A percentile compares a stretch with the other conserved stretches of the same genome.
These are phyloP conservation scores for Henricia sp. DNA, from an alignment of 53 echinoderm and acorn worm species.

Conservation along the genomic window DNA sequence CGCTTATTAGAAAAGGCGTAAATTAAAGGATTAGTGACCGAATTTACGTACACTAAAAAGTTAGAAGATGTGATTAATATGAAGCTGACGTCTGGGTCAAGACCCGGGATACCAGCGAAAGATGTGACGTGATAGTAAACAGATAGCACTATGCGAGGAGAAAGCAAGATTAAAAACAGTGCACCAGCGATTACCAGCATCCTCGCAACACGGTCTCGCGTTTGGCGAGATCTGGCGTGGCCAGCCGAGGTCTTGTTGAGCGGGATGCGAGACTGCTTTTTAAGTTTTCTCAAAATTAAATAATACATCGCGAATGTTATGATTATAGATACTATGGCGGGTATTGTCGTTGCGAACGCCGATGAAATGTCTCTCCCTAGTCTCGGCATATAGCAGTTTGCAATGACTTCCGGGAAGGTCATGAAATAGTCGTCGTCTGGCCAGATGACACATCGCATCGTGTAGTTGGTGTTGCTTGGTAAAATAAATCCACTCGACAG, in stretches of 20 bases:
- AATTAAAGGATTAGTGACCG: slow-evolving; percentile 29
- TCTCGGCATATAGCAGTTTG: background rate
- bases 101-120: slow-evolving; percentile 12
- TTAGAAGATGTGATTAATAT: background rate
- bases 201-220: slow-evolving; percentile 34
- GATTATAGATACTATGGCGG: background rate
- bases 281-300: slow-evolving; percentile 23
- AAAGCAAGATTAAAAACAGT: slow-evolving; percentile 21
- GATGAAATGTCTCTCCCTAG: background rate
- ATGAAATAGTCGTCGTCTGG: background rate
- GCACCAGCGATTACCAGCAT: slow-evolving; percentile 48
- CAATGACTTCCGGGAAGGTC: background rate
- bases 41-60: slow-evolving; percentile 20
- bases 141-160: background rate
- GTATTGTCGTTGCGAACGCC: background rate
- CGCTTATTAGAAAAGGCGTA: slow-evolving; percentile 45
- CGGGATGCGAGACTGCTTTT: background rate
- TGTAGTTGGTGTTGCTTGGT: background rate
- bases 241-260: background rate
- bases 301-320: slow-evolving; percentile 10
- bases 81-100: background rate
- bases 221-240: background rate
- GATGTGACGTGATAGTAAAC: background rate
- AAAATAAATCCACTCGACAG: background rate
- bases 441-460: background rate